Percentiles rank a stretch among this genome's conserved stretches.
phyloP scores from a whole-genome alignment of 2,797 vertebrate species.

The Cetoscarus ocellatus region DNA sequence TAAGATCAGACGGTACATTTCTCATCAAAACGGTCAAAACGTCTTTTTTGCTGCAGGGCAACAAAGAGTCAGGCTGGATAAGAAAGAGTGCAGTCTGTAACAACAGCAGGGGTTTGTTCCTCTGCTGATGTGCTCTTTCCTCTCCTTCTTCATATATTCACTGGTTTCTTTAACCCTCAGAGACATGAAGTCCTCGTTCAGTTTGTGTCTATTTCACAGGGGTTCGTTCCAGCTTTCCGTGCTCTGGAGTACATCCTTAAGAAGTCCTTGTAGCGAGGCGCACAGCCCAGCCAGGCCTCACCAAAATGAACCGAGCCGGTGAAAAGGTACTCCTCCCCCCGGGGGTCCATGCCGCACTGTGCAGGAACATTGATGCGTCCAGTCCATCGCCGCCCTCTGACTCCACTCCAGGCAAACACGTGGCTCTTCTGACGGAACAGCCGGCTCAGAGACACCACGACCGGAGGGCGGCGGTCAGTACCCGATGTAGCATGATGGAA shows the following conservation, averaged over 20 bases:
- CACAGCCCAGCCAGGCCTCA: constrained; percentile 92
- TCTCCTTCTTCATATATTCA: background rate
- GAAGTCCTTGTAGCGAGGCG: constrained; percentile 92
- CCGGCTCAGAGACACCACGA: constrained; percentile 83
- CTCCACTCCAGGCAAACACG: constrained; percentile 84
- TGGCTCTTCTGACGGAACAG: constrained; percentile 92
- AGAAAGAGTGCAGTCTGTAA: constrained; percentile 7
- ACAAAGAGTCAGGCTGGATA: background rate
- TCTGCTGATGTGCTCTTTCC: constrained; percentile 6
- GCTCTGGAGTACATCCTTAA: constrained; percentile 88
- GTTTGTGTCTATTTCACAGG: constrained; percentile 88
- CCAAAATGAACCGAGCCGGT: constrained; percentile 93
- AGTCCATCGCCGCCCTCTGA: constrained; percentile 76
- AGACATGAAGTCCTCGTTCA: constrained; percentile 64
- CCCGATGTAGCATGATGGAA: constrained; percentile 75
- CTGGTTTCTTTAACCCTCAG: background rate
- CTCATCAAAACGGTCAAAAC: constrained; percentile 28
- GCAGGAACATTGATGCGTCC: constrained; percentile 83
- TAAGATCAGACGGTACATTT: background rate
- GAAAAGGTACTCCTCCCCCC: constrained; percentile 89
- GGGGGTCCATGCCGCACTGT: constrained; percentile 81
- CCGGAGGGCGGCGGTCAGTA: constrained; percentile 73
- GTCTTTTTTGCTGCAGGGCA: constrained; percentile 16
- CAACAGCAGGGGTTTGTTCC: background rate
- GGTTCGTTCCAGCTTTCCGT: constrained; percentile 87